Conservation (phyloP, 2,888 invertebrate species). For the Lochmaea crataegi region DNA sequence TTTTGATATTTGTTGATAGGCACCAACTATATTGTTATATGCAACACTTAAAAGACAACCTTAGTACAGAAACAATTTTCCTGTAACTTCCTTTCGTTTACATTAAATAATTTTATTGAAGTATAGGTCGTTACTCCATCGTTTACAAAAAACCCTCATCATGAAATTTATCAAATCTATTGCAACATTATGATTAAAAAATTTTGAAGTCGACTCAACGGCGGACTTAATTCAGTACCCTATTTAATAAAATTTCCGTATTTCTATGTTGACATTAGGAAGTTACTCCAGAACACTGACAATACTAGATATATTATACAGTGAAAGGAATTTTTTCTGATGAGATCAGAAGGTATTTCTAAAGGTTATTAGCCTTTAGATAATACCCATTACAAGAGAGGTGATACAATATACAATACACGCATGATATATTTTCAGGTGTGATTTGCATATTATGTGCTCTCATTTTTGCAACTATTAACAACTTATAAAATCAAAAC, state of each 20-base stretch:
- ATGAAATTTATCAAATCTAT: too few species aligned
- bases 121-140: neutral
- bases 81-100: too few species aligned
- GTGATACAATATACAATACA: slow-evolving; percentile 36
- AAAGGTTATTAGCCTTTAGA: slow-evolving; percentile 41
- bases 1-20: too few species aligned
- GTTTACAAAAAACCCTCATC: neutral
- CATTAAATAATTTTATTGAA: too few species aligned
- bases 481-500: slow-evolving; percentile 35
- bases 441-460: slow-evolving; percentile 38
- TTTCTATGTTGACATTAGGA: slow-evolving; percentile 1
- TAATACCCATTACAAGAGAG: slow-evolving; percentile 32
- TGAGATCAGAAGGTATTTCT: slow-evolving; percentile 36
- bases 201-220: neutral
- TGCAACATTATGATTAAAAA: neutral
- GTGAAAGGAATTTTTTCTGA: slow-evolving; percentile 36
- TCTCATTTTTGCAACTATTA: slow-evolving; percentile 36
- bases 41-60: too few species aligned
- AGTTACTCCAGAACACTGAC: slow-evolving; percentile 17
- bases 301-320: slow-evolving; percentile 11
- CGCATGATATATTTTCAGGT: slow-evolving; percentile 41
- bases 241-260: neutral
- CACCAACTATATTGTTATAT: too few species aligned
- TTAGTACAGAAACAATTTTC: too few species aligned
- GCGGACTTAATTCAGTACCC: neutral